phyloP scores from a whole-genome alignment of 2,888 invertebrate species.

The Colletes collaris region DNA sequence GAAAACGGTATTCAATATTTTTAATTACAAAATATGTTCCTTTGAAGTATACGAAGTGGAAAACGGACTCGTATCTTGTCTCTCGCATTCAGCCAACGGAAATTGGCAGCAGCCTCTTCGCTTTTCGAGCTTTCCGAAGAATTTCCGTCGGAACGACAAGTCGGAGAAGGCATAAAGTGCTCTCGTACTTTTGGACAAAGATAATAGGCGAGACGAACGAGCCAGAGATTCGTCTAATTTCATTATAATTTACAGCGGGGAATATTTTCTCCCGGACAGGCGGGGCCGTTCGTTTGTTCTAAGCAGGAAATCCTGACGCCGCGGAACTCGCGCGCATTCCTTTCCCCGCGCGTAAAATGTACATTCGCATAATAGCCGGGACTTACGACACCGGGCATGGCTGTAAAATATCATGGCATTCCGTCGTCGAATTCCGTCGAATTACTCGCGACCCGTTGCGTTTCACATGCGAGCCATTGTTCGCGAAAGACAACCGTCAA shows the following conservation, averaged over 20 bases:
- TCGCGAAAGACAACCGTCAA: background rate
- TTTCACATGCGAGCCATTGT: constrained; percentile 1
- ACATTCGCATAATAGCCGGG: constrained; percentile 30
- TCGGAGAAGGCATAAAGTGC: background rate
- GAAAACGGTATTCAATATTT: too few species aligned
- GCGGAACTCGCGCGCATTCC: constrained; percentile 17
- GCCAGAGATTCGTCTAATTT: constrained; percentile 19
- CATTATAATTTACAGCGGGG: constrained; percentile 23
- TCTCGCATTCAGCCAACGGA: too few species aligned
- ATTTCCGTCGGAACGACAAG: background rate
- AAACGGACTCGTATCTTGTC: too few species aligned
- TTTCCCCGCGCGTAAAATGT: constrained; percentile 12
- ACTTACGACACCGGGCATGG: constrained; percentile 16
- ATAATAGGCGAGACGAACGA: background rate
- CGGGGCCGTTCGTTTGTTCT: constrained; percentile 36
- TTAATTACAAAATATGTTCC: too few species aligned
- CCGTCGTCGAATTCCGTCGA: background rate
- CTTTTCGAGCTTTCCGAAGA: background rate
- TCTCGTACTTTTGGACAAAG: background rate
- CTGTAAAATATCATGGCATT: constrained; percentile 30
- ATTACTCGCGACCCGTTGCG: constrained; percentile 12
- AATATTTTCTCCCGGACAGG: constrained; percentile 14
- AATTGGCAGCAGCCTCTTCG: background rate
- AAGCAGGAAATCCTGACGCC: constrained; percentile 35
- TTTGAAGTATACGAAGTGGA: too few species aligned